phyloP scores from a whole-genome alignment of 2,888 invertebrate species.

The Lamellibrachia columna region DNA sequence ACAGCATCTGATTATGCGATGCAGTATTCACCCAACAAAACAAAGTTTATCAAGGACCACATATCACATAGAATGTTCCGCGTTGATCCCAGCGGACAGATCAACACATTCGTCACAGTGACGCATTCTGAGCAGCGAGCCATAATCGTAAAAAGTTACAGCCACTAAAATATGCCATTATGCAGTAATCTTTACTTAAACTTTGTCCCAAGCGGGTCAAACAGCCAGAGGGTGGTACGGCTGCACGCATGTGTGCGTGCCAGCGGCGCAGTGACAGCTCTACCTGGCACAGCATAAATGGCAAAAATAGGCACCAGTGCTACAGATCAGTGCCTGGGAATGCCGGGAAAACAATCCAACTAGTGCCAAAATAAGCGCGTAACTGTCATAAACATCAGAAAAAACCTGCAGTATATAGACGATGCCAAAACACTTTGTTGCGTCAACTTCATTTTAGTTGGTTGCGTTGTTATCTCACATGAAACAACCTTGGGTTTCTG shows the following conservation, averaged over 20 bases:
- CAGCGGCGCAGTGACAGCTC: neutral
- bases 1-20: neutral
- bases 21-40: neutral
- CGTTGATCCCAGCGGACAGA: neutral
- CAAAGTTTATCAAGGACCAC: neutral
- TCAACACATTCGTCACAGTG: neutral
- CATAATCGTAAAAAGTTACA: constrained; percentile 11
- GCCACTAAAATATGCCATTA: neutral
- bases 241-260: neutral
- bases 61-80: neutral
- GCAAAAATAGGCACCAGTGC: neutral
- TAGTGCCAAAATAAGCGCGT: neutral
- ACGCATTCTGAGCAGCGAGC: neutral
- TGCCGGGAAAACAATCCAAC: neutral
- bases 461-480: neutral
- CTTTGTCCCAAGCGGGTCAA: neutral
- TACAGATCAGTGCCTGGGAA: neutral
- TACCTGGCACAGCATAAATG: neutral
- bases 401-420: neutral
- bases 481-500: constrained; percentile 1
- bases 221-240: neutral
- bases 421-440: neutral
- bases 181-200: neutral
- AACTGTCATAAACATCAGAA: neutral
- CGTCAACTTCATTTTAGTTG: neutral